Evolutionary conservation across 1,140 invertebrate genomes (phyloP).

Genomic region (Laupala kohalensis): DNA sequence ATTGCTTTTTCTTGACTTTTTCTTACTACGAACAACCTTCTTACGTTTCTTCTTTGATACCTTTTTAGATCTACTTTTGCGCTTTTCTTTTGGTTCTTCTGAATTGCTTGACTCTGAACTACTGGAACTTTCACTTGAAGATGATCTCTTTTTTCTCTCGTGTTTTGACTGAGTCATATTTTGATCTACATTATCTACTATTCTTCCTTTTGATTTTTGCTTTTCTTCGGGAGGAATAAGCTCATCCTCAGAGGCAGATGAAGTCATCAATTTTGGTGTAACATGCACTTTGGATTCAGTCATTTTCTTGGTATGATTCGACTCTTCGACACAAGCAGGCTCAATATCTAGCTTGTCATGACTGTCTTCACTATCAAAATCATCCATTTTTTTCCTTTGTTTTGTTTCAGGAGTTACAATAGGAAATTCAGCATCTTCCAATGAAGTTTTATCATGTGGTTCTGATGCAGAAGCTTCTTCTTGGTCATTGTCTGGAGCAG

Average conservation of each 20-base stretch:
- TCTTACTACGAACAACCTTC: slow-evolving; percentile 2
- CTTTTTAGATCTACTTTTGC: not conserved
- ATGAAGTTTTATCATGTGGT: not conserved
- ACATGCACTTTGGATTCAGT: not conserved
- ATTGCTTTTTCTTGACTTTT: not conserved
- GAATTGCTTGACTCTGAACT: not conserved
- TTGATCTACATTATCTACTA: slow-evolving; percentile 2
- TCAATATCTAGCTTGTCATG: not conserved
- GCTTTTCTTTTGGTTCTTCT: not conserved
- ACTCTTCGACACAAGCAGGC: not conserved
- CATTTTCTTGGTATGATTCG: not conserved
- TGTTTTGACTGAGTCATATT: not conserved
- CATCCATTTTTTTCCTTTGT: not conserved
- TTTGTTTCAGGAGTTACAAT: not conserved
- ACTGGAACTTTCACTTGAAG: slow-evolving; percentile 5
- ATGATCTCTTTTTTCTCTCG: not conserved
- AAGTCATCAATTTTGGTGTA: not conserved
- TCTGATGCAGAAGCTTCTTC: not conserved
- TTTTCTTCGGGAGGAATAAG: not conserved
- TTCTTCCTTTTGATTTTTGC: not conserved
- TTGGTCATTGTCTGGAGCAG: not conserved
- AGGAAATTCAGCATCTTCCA: not conserved
- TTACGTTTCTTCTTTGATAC: slow-evolving; percentile 1
- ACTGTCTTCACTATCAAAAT: not conserved
- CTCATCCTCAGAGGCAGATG: not conserved